phyloP scores from a whole-genome alignment of 2,113 vertebrate species.

The Albula goreensis region DNA sequence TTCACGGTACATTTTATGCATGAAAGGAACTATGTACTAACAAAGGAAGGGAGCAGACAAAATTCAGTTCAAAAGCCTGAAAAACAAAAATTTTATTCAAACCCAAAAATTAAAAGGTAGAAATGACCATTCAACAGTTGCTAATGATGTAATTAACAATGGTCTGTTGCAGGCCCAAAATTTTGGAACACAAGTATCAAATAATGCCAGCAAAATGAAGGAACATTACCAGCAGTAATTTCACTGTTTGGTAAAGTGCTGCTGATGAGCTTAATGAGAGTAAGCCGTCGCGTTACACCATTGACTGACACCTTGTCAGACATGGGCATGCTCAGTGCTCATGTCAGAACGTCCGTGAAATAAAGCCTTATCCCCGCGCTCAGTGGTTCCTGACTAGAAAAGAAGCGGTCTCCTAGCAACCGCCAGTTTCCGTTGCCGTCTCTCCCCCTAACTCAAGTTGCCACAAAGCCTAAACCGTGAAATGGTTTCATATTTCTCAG shows the following conservation, averaged over 20 bases:
- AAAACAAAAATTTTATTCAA: neutral
- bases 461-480: neutral
- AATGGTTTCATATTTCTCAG: slow-evolving; percentile 9
- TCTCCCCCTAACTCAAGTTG: slow-evolving; percentile 24
- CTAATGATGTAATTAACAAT: neutral
- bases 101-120: neutral
- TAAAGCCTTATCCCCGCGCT: slow-evolving; percentile 30
- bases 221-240: neutral
- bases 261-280: neutral
- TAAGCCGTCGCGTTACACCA: neutral
- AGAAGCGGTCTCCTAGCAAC: slow-evolving; percentile 51
- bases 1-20: neutral
- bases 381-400: slow-evolving; percentile 35
- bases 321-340: neutral
- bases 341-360: slow-evolving; percentile 25
- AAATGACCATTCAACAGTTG: neutral
- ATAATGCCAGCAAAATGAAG: neutral
- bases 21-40: neutral
- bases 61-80: neutral
- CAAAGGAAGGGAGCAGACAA: neutral
- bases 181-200: neutral
- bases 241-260: neutral
- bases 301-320: neutral
- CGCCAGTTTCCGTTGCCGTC: slow-evolving; percentile 29
- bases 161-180: neutral